Conservation (phyloP, 2,113 vertebrate species). For the Campylomormyrus numenius region DNA sequence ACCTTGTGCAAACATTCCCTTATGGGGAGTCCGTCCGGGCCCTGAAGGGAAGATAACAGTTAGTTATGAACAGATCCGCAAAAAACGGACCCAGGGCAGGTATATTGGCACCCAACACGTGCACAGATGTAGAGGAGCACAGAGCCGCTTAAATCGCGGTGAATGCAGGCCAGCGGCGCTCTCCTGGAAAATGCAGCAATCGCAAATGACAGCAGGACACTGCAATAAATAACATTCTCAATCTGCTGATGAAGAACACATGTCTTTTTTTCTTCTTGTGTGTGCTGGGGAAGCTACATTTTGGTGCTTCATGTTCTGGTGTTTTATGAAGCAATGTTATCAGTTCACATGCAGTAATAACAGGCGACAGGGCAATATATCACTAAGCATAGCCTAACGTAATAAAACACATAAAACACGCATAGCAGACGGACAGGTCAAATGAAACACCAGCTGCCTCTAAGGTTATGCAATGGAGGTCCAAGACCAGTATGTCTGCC, state of each 20-base stretch:
- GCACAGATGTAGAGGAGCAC: not conserved
- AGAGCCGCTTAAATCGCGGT: not conserved
- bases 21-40: conserved; percentile 84
- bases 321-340: not conserved
- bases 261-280: not conserved
- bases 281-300: not conserved
- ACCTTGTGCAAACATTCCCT: conserved; percentile 97
- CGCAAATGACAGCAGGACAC: not conserved
- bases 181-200: not conserved
- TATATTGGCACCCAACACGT: not conserved
- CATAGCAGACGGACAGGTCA: not conserved
- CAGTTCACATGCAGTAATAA: not conserved
- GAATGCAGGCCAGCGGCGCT: not conserved
- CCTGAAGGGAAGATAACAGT: conserved; percentile 58
- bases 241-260: not conserved
- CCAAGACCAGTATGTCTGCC: not conserved
- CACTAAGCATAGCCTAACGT: not conserved
- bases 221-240: not conserved
- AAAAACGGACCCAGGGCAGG: not conserved
- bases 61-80: not conserved
- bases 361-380: not conserved
- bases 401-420: not conserved
- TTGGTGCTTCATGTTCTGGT: not conserved
- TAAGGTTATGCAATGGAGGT: not conserved
- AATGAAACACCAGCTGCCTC: not conserved